Base-by-base conservation (phyloP, 2,797 vertebrate species). In the Eulemur coronatus region DNA sequence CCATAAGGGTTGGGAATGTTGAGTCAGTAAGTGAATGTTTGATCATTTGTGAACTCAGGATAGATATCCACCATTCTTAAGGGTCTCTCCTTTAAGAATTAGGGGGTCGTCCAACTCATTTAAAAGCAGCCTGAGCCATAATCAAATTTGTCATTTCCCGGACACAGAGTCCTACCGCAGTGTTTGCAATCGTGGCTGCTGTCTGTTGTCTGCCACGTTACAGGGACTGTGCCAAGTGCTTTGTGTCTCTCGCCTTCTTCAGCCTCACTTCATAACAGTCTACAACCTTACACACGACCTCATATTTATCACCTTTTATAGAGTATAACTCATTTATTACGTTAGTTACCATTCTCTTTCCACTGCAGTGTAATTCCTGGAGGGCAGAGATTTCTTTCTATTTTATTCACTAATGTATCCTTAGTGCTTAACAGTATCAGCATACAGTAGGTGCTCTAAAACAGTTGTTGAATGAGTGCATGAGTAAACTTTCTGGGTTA, bases 231-330 rank as follows among this genome's bases (percentile, higher is more conserved):
- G 63, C 69, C 17, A 11, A 7, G 6, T 2, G 15, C 41, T 33
- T 14, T 8, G 4, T 50, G 7, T 35, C 7, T 48, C 57, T 50
- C n/a, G 3, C 18, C 38, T 24, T 7, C 48, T 30, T 17, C 4
- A 11, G 41, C 11, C 17, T n/a, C 30, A 12, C 35, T 20, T 12
- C 8, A 43, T 28, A 33, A 2, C 4, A 26, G 22, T 10, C 48
- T 46, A 26, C 35, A 13, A 28, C 26, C 38, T 5, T 5, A 33
- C 15, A 30, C 14, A 20, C 0, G 26, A 14, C 20, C 55, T 26
- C 9, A 0, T 2, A 12, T 4, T 10, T 24, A 24, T 2, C 4
- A 0, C n/a, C 43, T 5, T 22, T 50, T 4, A 22, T 30, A 4
- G 18, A 5, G 0, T 0, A 11, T 18, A 13, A 26, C 3, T 15